phyloP scores from a whole-genome alignment of 2,113 vertebrate species.

The Chionomys nivalis region DNA sequence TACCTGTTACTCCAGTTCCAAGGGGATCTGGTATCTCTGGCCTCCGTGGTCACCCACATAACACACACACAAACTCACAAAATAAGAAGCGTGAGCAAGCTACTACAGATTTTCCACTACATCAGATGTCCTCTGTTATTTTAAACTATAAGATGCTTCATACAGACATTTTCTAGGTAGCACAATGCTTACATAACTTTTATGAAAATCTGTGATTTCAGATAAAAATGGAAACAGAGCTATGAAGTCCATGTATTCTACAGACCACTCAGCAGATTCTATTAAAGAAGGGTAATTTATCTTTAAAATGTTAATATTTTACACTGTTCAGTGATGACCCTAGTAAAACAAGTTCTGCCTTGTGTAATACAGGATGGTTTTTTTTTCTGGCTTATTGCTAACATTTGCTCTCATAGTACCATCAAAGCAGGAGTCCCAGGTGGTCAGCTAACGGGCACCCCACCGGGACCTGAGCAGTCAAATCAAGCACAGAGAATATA shows the following conservation, averaged over 20 bases:
- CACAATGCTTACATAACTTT: neutral
- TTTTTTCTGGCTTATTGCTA: neutral
- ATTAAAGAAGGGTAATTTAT: conserved; percentile 49
- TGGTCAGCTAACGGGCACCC: neutral
- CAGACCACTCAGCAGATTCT: conserved; percentile 24
- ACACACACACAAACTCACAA: neutral
- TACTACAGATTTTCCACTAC: neutral
- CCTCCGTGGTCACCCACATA: neutral
- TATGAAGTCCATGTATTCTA: neutral
- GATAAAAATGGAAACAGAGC: neutral
- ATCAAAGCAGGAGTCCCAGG: neutral
- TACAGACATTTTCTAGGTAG: conserved; percentile 5
- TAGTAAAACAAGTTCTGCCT: neutral
- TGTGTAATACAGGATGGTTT: neutral
- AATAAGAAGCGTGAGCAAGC: neutral
- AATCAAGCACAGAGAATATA: neutral
- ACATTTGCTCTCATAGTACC: neutral
- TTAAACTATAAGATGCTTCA: conserved; percentile 46
- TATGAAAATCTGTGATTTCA: conserved; percentile 69
- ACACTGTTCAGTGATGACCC: neutral
- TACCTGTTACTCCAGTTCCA: neutral
- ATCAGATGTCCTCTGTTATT: neutral
- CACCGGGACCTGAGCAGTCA: neutral
- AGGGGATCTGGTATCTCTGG: neutral
- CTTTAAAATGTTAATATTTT: neutral